phyloP scores from a whole-genome alignment of 2,888 invertebrate genomes.

The Andrena hattorfiana region DNA sequence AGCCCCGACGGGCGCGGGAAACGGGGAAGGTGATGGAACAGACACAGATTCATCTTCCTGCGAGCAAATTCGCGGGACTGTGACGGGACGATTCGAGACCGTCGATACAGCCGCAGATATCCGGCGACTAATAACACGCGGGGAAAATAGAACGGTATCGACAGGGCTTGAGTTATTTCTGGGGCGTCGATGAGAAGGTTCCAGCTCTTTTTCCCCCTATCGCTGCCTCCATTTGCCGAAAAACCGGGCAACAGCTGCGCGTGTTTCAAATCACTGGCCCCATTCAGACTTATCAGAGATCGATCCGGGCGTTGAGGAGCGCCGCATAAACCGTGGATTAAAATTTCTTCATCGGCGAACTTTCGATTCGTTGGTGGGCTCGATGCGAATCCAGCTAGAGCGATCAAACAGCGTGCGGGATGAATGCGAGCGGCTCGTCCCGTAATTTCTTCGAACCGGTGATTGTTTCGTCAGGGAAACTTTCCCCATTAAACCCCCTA shows the following conservation, averaged over 20 bases:
- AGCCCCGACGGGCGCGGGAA: slow-evolving; percentile 15
- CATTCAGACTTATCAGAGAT: too few species aligned
- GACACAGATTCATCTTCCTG: slow-evolving; percentile 38
- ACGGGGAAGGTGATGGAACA: slow-evolving; percentile 20
- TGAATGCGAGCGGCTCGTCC: neutral
- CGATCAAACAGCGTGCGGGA: too few species aligned
- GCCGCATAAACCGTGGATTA: too few species aligned
- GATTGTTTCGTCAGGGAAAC: slow-evolving; percentile 42
- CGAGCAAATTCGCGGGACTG: slow-evolving; percentile 36
- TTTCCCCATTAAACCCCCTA: slow-evolving; percentile 44
- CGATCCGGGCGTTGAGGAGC: too few species aligned
- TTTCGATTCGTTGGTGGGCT: too few species aligned
- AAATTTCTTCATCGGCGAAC: too few species aligned
- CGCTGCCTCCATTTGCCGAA: too few species aligned
- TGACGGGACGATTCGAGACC: slow-evolving; percentile 41
- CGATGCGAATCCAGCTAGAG: too few species aligned
- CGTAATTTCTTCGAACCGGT: slow-evolving; percentile 1
- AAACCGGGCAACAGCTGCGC: too few species aligned
- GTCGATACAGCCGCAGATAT: slow-evolving; percentile 31
- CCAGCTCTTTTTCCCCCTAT: neutral
- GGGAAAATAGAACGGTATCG: slow-evolving; percentile 34
- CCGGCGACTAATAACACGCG: slow-evolving; percentile 54
- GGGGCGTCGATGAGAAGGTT: slow-evolving; percentile 3
- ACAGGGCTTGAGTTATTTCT: slow-evolving; percentile 24
- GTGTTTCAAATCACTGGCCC: too few species aligned